Base-by-base conservation (phyloP, 1,140 invertebrate species). In the Bombus turneri region DNA sequence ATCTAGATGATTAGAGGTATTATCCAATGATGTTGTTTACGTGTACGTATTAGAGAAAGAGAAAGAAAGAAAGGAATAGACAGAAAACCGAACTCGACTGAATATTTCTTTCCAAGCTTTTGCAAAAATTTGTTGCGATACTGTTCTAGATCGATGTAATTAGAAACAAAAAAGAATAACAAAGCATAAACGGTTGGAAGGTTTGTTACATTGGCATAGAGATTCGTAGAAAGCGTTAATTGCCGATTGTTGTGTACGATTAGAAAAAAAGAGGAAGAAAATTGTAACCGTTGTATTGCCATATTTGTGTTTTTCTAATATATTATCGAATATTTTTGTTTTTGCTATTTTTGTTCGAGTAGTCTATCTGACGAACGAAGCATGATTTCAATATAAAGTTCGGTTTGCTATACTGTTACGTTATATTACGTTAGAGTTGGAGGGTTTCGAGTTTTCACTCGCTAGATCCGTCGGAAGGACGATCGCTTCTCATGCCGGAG, bases 1-100 rank as follows among this genome's bases (percentile, higher is more conserved):
- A 76, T 66, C 87, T 90, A 90, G 88, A 86, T 90, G 18, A 90
- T 66, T 90, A 90, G 88, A 75, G 75, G 22, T 78, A 69, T 18
- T 62, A 39, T n/a, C 12, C 28, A 78, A 12, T 41, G 53, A 15
- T 78, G 47, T 79, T 84, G 71, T 77, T 80, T 72, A 73, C 25
- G 39, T 85, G 82, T 87, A 37, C 37, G 8, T 87, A 76, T 31
- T 77, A 31, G 34, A 82, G 13, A 81, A 37, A 64, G 43, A 53
- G 34, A 71, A 34, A 74, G 66, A 10, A 47, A 73, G 31, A 68
- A 43, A 76, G 41, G 53, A 43, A 71, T 59, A 75, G 74, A 83
- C 18, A 41, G 59, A 22, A 10, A 59, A 59, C 25, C 25, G 57
- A 59, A 25, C 18, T 22, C 15, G 31, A 31, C 13, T 64, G 31